Base-by-base conservation (phyloP, 2,888 invertebrate species). In the Yponomeuta evonymella region DNA sequence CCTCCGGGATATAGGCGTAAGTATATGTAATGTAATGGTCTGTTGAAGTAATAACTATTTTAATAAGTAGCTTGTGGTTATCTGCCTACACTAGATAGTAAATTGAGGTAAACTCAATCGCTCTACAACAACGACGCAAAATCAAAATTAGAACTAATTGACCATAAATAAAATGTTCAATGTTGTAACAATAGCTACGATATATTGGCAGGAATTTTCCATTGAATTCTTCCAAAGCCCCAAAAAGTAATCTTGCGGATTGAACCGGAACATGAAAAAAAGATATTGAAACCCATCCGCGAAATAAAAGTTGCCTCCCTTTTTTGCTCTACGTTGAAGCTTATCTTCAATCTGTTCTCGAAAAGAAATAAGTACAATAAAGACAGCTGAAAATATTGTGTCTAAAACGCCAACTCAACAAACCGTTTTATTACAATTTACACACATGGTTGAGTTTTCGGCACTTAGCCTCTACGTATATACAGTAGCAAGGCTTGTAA, bases 191-290 rank as follows among this genome's bases (percentile, higher is more conserved):
- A 33, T 33, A 29, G 9, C 12, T 12, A 29, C 23, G 30, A 65
- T 65, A 65, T 33, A 65, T 65, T 23, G 12, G 48, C 23, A 43
- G 15, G 23, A 48, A 48, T 67, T 48, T 23, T n/a, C 48, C 10
- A 67, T 43, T 33, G 36, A n/a, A n/a, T 67, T 67, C 48, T 65
- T 33, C 29, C 30, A 58, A 30, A 30, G 67, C 67, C 36, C 11
- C 36, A 79, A 81, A 84, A 86, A 81, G 84, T 84, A 84, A 87
- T 86, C 83, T 84, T 76, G 75, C 73, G 82, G 83, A 86, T 85
- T 84, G 83, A 78, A 79, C 75, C 79, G 77, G 80, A 83, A 85
- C 86, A 86, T 84, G 86, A 85, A 83, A 86, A 80, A 86, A 83
- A 86, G 80, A 85, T 85, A 87, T 87, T 85, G 85, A 80, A 81